Evolutionary conservation across 2,113 vertebrate genomes (phyloP).

Genomic region (Marmota flaviventris): DNA sequence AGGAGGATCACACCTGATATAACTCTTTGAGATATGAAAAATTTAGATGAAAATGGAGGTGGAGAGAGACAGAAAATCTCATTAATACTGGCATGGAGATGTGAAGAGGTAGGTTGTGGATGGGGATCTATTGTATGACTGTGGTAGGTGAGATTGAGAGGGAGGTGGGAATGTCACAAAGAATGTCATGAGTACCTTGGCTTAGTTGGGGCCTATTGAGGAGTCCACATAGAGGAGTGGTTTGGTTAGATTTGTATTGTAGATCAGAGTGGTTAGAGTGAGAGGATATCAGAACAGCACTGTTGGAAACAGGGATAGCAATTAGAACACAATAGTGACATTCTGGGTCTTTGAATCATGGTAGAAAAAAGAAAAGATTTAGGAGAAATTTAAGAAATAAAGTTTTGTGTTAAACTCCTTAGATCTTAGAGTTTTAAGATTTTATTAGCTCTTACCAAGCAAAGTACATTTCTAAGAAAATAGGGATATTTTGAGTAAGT

Average conservation of each 20-base stretch:
- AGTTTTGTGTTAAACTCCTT: neutral
- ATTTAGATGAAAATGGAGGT: neutral
- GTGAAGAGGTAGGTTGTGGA: neutral
- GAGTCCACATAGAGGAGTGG: neutral
- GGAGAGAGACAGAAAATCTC: neutral
- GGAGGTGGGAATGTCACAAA: fast-evolving
- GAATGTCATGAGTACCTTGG: neutral
- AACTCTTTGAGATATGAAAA: neutral
- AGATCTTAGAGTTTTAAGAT: neutral
- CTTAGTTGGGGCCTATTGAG: neutral
- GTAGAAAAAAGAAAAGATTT: neutral
- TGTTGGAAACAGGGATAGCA: neutral
- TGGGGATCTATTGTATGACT: fast-evolving
- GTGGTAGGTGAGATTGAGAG: neutral
- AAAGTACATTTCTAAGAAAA: neutral
- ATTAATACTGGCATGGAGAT: neutral
- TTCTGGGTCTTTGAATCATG: neutral
- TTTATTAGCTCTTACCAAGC: neutral
- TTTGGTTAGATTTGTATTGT: neutral
- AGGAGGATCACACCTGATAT: neutral
- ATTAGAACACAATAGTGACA: neutral
- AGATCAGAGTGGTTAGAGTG: neutral
- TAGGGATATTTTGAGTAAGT: neutral
- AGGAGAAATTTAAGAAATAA: neutral
- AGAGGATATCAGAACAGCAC: neutral